Evolutionary conservation across 2,888 invertebrate genomes (phyloP).

Genomic region (Eucera pruinosa): DNA sequence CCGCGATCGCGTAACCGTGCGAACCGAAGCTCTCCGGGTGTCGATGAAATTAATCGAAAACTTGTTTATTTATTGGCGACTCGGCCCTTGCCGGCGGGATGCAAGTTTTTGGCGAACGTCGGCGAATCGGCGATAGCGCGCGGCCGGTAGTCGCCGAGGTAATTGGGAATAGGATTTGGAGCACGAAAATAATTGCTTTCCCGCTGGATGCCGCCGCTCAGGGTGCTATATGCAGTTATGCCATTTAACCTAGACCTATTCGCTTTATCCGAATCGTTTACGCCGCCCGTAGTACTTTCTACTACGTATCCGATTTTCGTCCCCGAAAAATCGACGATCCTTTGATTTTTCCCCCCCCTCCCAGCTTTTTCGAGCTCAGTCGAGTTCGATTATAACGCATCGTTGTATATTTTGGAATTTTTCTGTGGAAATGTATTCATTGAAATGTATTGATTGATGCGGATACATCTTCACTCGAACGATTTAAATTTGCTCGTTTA

Average conservation of each 20-base stretch:
- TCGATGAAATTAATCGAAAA: conserved; percentile 74
- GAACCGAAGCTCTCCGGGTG: conserved; percentile 40
- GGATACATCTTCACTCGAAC: too few species aligned
- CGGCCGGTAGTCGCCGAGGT: conserved; percentile 65
- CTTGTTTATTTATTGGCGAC: conserved; percentile 72
- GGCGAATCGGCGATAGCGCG: conserved; percentile 60
- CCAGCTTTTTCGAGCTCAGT: too few species aligned
- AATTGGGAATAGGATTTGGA: conserved; percentile 81
- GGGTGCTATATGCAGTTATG: conserved; percentile 62
- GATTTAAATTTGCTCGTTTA: too few species aligned
- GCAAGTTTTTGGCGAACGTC: conserved; percentile 68
- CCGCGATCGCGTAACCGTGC: conserved; percentile 49
- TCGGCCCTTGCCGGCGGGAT: conserved; percentile 33
- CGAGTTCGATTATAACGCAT: too few species aligned
- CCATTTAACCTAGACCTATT: conserved; percentile 74
- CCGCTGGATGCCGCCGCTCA: conserved; percentile 53
- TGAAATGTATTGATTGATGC: too few species aligned
- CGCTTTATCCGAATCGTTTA: conserved; percentile 61
- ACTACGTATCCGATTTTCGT: neutral
- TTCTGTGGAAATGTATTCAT: too few species aligned
- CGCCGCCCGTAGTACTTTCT: neutral
- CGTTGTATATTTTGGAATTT: too few species aligned
- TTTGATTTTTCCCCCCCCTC: too few species aligned
- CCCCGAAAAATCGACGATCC: too few species aligned
- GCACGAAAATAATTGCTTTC: conserved; percentile 81